Evolutionary conservation across 2,113 vertebrate genomes (phyloP), one percentile per base, ranked within the genome.

Genomic region (Zapornia atra): DNA sequence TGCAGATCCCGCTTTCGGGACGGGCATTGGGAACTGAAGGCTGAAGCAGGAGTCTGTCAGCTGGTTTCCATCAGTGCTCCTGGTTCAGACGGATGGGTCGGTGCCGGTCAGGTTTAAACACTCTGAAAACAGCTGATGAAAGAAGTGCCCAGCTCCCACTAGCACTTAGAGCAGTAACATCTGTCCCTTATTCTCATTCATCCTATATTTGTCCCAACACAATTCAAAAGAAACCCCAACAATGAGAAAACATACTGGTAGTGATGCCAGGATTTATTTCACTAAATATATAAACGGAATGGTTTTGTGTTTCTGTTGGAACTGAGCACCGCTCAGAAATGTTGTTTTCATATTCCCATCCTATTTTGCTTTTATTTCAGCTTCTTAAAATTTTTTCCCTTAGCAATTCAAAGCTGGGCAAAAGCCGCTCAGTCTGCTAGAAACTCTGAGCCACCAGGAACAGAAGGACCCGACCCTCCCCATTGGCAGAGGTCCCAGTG

Each of bases 301-400:
- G 94, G 60, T 90, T 97, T 88, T 77, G 50, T 97, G 94, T 97
- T 97, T 90, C 94, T 96, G 63, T 96, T 97, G 95, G 95, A 97
- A 96, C 72, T 46, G 53, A 87, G 61, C 65, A 70, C 69, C 34
- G 81, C 93, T 93, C 81, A 94, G 91, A 92, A 97, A 96, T 95
- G 65, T 88, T 95, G 90, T 86, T 96, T 96, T 96, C 92, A 57
- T 94, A 70, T 90, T 95, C 94, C 77, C 85, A 95, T 94, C 75
- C 48, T 79, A 94, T 94, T 96, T 91, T 95, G 94, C 93, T 92
- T 90, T 95, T 81, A 92, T 94, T 96, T 93, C 88, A 81, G 92
- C 84, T 96, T 92, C 92, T 94, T 96, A 69, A 88, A 40, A 65
- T 90, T 95, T 90, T 94, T 96, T 91, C 84, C 87, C 69, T 88